phyloP scores from a whole-genome alignment of 2,113 vertebrate genomes.

The Scartelaos histophorus region DNA sequence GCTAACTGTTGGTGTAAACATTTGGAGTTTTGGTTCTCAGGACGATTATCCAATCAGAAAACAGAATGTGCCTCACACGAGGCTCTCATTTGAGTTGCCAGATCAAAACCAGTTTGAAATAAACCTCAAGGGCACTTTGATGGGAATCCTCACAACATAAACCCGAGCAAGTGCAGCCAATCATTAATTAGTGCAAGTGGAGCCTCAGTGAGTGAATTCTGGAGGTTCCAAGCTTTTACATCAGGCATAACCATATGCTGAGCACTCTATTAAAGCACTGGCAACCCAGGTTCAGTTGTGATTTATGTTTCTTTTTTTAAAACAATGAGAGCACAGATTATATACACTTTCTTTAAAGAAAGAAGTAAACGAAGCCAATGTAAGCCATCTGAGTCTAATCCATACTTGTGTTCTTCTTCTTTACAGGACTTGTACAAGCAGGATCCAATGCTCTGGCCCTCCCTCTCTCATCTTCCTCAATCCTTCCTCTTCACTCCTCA shows the following conservation, averaged over 20 bases:
- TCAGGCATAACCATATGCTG: background rate
- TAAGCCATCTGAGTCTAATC: background rate
- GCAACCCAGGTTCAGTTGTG: background rate
- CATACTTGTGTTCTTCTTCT: background rate
- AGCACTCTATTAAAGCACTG: background rate
- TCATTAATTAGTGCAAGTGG: no score
- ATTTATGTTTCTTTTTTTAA: background rate
- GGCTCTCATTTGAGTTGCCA: background rate
- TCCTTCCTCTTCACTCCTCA: conserved; percentile 67
- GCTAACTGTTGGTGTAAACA: background rate
- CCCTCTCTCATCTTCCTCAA: conserved; percentile 63
- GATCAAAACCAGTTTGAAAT: background rate
- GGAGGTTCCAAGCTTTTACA: background rate
- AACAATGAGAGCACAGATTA: background rate
- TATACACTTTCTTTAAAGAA: background rate
- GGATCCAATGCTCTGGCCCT: conserved; percentile 50
- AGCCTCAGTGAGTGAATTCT: no score
- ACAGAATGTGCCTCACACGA: background rate
- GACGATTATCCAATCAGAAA: no score
- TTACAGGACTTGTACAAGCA: conserved; percentile 50
- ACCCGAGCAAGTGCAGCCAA: no score
- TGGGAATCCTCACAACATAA: no score
- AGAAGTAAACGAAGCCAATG: background rate
- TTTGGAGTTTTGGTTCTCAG: no score
- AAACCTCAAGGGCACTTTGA: no score